Percentiles rank a stretch among this genome's conserved stretches.
These are phyloP conservation scores for Silurus glanis DNA, from an alignment of 2,113 vertebrate species.

Conservation along the genomic window DNA sequence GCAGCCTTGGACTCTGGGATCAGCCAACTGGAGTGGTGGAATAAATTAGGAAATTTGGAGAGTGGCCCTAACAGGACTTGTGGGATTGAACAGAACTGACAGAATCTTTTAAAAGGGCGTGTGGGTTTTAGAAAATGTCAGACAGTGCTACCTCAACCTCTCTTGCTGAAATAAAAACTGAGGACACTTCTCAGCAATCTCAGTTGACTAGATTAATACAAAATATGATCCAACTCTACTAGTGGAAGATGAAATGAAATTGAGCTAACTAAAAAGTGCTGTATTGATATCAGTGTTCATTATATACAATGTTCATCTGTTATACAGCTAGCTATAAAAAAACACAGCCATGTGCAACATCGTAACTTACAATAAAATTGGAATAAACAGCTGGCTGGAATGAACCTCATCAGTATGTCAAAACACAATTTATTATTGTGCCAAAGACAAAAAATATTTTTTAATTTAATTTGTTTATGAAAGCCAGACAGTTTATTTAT, in stretches of 20 bases:
- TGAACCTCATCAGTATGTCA: background rate
- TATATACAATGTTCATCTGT: background rate
- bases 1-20: slow-evolving; percentile 40
- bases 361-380: background rate
- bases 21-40: slow-evolving; percentile 24
- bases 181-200: background rate
- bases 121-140: background rate
- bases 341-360: background rate
- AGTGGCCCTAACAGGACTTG: slow-evolving; percentile 61
- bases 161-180: background rate
- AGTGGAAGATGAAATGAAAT: background rate
- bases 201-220: background rate
- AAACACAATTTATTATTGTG: background rate
- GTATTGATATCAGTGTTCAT: background rate
- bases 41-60: slow-evolving; percentile 57
- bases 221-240: background rate
- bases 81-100: background rate
- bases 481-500: background rate
- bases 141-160: background rate
- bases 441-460: background rate
- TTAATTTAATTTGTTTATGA: background rate
- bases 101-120: background rate
- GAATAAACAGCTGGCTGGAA: background rate
- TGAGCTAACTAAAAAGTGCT: background rate
- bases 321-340: background rate